Evolutionary conservation across 2,888 invertebrate genomes (phyloP), one percentile per base, ranked within the genome.

Genomic region (Saturnia pavonia): DNA sequence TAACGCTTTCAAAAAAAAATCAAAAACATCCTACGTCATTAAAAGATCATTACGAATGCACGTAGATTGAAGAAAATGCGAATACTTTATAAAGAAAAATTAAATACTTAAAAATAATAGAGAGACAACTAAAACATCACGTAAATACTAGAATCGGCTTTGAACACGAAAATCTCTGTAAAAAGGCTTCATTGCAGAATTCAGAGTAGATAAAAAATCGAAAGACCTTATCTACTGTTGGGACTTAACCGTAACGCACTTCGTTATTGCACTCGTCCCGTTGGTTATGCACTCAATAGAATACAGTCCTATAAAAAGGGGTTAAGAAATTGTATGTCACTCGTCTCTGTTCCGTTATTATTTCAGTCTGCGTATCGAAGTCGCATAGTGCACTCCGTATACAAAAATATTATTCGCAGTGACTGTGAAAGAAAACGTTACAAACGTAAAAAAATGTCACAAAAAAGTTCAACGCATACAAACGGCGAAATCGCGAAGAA

Each of bases 301-400:
- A 27, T 25, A 9, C 57, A 25, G 14, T 14, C 12, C 57, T 60
- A 27, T 60, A 60, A 60, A 65, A 65, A 65, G 65, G 40, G 65
- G 7, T 65, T 2, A 16, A n/a, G 19, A 65, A 19, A 40, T 8
- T n/a, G 19, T 60, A 65, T 65, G 65, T 40, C 40, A 25, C n/a
- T 19, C 65, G 34, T 65, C 65, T 65, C 65, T n/a, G 8, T 40
- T 65, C 27, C 65, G 65, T 25, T n/a, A 65, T 8, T n/a, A n/a
- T 40, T 65, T 65, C 65, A 65, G 65, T 65, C 40, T 12, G 22
- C 40, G 34, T 65, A 8, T 34, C 40, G 65, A n/a, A 40, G 40
- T n/a, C 65, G 40, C 63, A 63, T 34, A 63, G 63, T 19, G 40
- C 65, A n/a, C 65, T 65, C 19, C 65, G 19, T n/a, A 40, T 40